Evolutionary conservation across 2,888 invertebrate species (phyloP).

Genomic region (Coecobrya sp.): DNA sequence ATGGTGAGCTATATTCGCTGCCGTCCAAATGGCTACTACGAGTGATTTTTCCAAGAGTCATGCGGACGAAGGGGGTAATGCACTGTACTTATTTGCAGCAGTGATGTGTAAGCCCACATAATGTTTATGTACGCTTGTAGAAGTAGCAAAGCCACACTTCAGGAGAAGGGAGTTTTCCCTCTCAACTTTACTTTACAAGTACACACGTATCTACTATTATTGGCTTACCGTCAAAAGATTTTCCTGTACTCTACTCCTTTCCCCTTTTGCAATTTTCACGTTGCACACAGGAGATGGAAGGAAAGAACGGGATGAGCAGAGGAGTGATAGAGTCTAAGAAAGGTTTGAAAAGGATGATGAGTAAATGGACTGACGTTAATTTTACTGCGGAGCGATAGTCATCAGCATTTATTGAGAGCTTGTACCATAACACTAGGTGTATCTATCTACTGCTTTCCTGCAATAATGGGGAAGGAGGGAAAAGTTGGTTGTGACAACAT

Average conservation of each 20-base stretch:
- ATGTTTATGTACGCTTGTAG: constrained; percentile 16
- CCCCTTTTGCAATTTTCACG: constrained; percentile 37
- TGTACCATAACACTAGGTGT: constrained; percentile 52
- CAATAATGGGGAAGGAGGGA: constrained; percentile 10
- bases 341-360: constrained; percentile 71
- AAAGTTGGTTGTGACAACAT: constrained; percentile 73
- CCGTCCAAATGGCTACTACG: constrained; percentile 61
- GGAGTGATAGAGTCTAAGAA: constrained; percentile 5
- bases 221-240: constrained; percentile 65
- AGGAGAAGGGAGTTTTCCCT: background rate
- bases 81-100: constrained; percentile 40
- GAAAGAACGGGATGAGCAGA: background rate
- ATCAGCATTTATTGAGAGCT: constrained; percentile 76
- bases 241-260: constrained; percentile 29
- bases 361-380: constrained; percentile 81
- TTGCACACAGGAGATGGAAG: background rate
- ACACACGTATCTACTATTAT: background rate
- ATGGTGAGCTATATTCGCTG: constrained; percentile 70
- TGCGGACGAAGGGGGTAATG: constrained; percentile 37
- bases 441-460: background rate
- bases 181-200: constrained; percentile 6
- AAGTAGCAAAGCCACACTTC: constrained; percentile 14
- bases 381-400: constrained; percentile 78
- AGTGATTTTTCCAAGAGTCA: constrained; percentile 72
- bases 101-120: background rate